phyloP scores from a whole-genome alignment of 2,113 vertebrate species.

The Arothron firmamentum region DNA sequence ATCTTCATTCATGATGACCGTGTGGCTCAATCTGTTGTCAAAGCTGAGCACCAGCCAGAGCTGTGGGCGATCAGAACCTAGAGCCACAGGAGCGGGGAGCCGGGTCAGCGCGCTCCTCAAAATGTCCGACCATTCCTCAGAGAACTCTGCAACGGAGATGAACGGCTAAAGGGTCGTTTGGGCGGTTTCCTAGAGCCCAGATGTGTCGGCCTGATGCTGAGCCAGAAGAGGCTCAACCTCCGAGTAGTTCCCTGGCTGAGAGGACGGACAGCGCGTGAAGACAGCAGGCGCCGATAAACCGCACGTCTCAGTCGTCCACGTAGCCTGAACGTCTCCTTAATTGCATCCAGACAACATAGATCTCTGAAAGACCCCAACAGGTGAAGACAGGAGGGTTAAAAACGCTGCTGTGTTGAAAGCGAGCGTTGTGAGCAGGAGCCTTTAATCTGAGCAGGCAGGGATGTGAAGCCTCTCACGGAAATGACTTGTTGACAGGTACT shows the following conservation, averaged over 20 bases:
- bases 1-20: too few relatives aligned
- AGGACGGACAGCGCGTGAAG: conserved; percentile 1
- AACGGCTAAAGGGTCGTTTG: too few relatives aligned
- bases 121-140: too few relatives aligned
- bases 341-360: conserved; percentile 24
- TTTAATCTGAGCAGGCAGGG: conserved; percentile 33
- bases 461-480: conserved; percentile 36
- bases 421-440: conserved; percentile 22
- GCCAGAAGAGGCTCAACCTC: background rate
- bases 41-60: too few relatives aligned
- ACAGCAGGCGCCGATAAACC: conserved; percentile 2
- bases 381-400: background rate
- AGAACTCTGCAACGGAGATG: too few relatives aligned
- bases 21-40: too few relatives aligned
- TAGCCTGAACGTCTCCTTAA: conserved; percentile 33
- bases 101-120: too few relatives aligned
- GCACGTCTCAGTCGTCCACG: conserved; percentile 11
- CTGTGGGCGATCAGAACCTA: too few relatives aligned
- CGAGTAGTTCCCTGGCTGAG: background rate
- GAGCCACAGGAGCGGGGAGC: too few relatives aligned
- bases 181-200: too few relatives aligned
- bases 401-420: background rate
- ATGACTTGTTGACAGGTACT: conserved; percentile 55
- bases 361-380: background rate
- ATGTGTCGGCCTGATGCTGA: too few relatives aligned